A percentile compares a stretch with the other conserved stretches of the same genome.
Evolutionary conservation across 1,140 invertebrate species (phyloP).

Genomic region (Vollenhovia emeryi): DNA sequence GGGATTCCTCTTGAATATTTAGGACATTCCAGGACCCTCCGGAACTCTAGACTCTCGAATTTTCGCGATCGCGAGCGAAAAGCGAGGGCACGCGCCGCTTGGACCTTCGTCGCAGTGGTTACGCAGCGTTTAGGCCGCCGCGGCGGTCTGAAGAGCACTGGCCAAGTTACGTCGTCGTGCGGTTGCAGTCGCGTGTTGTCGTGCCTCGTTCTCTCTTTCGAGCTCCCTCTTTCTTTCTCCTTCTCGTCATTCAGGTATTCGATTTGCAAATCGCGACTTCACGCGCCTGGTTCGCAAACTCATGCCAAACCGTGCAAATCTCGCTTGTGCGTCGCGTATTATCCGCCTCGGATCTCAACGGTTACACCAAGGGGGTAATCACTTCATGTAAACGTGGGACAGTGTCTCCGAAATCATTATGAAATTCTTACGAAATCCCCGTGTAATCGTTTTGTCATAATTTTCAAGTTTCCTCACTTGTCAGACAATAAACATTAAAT

Average conservation of each 20-base stretch:
- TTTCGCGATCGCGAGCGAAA: background rate
- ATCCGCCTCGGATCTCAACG: background rate
- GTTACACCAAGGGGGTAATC: too few species aligned
- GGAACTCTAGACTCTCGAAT: background rate
- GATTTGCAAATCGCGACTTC: slow-evolving; percentile 52
- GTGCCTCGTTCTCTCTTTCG: slow-evolving; percentile 3
- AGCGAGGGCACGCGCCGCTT: background rate
- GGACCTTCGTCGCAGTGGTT: background rate
- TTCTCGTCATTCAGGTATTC: slow-evolving; percentile 53
- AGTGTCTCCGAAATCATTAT: too few species aligned
- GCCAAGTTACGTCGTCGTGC: slow-evolving; percentile 11
- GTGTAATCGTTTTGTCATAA: too few species aligned
- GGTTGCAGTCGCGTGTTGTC: slow-evolving; percentile 48
- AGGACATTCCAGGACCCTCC: background rate
- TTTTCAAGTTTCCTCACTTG: too few species aligned
- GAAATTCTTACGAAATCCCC: too few species aligned
- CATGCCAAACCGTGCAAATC: background rate
- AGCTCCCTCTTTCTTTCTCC: background rate
- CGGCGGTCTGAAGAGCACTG: slow-evolving; percentile 28
- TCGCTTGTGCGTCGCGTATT: background rate
- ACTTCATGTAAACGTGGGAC: too few species aligned
- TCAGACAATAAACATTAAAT: too few species aligned
- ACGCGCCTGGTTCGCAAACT: background rate
- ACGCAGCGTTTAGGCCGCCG: slow-evolving; percentile 15
- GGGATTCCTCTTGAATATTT: background rate